Base-by-base conservation (phyloP, 2,888 invertebrate genomes). In the Ethmia dodecea region DNA sequence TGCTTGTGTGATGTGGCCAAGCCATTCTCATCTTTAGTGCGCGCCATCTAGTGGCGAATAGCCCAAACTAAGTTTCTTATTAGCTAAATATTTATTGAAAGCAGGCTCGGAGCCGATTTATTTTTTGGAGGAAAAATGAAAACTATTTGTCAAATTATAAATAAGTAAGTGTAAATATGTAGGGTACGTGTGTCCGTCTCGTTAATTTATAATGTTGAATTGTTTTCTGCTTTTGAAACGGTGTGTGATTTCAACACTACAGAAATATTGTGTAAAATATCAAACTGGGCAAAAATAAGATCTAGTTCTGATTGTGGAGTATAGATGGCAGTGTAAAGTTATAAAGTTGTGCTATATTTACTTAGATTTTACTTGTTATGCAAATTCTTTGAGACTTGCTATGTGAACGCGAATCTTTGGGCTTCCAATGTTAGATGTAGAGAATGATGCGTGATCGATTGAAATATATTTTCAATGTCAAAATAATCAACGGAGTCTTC, bases 401-500 rank as follows among this genome's bases (percentile, higher is more conserved):
- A n/a, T n/a, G n/a, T n/a, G n/a, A n/a, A n/a, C n/a, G n/a, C n/a
- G 35, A 57, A 59, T 55, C 47, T 13, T 31, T 40, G 60, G 55
- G 57, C 68, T 72, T 71, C 62, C 58, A 60, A 39, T 52, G 40
- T 40, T 18, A 13, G 8, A n/a, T 20, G 20, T 20, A 30, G 9
- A 12, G 3, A 28, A n/a, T 11, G n/a, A 28, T 28, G n/a, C 22
- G 22, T 22, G 22, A n/a, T 8, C 22, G n/a, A 28, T 33, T 55
- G 45, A 64, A 67, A 69, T 70, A 62, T 77, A 80, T 77, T 83
- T 77, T 77, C 81, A 78, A 60, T 78, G 81, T 83, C 80, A 78
- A 68, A 52, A 15, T 16, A 37, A 46, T 26, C 11, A 42, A 36
- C 25, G 40, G 28, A 47, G 67, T 76, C 70, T 75, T 76, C 71